Conservation (phyloP, 2,113 vertebrate genomes). For the Aspiorhynchus laticeps region DNA sequence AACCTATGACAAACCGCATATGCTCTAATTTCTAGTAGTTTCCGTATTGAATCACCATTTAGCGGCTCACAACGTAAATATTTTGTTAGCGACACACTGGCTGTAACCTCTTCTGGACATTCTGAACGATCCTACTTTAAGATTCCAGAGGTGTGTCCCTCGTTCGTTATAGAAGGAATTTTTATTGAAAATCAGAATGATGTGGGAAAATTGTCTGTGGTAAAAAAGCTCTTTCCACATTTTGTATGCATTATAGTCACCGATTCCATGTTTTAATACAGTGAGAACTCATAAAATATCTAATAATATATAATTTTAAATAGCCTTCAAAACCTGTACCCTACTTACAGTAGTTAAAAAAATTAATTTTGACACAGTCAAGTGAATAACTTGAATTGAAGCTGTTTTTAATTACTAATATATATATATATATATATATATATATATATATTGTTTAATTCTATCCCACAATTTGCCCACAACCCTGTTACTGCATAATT, state of each 20-base stretch:
- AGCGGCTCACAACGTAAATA: slow-evolving; percentile 36
- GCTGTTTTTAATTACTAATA: background rate
- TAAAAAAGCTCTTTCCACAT: background rate
- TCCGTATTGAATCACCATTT: slow-evolving; percentile 42
- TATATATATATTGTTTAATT: too few species aligned
- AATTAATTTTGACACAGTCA: background rate
- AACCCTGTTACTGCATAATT: background rate
- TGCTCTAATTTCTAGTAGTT: slow-evolving; percentile 33
- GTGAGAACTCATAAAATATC: background rate
- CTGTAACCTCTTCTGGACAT: slow-evolving; percentile 21
- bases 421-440: too few species aligned
- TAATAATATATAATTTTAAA: too few species aligned
- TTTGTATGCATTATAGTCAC: background rate
- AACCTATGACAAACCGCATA: slow-evolving; percentile 39
- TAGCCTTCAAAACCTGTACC: too few species aligned
- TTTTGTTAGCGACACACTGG: slow-evolving; percentile 41
- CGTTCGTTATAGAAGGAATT: background rate
- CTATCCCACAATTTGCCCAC: background rate
- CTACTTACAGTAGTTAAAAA: too few species aligned
- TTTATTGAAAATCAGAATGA: background rate
- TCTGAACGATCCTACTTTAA: slow-evolving; percentile 15
- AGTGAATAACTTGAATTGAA: background rate
- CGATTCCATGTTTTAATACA: background rate
- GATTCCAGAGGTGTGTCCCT: slow-evolving; percentile 2
- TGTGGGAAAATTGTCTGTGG: background rate